These are phyloP conservation scores for Dolichoris vasculosae DNA, from an alignment of 1,140 invertebrate species.

Conservation along the genomic window DNA sequence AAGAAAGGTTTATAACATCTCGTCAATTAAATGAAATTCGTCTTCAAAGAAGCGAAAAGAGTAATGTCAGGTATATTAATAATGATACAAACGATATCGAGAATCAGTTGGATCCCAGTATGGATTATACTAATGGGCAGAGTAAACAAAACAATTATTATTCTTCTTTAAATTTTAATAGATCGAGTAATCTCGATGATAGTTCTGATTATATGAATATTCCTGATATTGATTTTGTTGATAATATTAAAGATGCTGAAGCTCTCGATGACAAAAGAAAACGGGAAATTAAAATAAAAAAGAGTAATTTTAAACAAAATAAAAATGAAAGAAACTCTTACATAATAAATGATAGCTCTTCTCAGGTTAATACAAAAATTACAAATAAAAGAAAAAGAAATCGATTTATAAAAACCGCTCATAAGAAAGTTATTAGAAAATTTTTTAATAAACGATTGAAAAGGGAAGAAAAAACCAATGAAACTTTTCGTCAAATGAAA, in stretches of 20 bases:
- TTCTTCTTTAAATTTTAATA: slow-evolving; percentile 42
- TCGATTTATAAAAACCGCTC: background rate
- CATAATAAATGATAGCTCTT: background rate
- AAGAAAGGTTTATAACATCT: slow-evolving; percentile 52
- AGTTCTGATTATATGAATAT: slow-evolving; percentile 53
- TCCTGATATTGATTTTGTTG: slow-evolving; percentile 58
- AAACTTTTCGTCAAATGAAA: background rate
- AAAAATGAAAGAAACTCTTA: slow-evolving; percentile 20
- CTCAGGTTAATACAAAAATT: background rate
- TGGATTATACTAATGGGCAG: slow-evolving; percentile 64
- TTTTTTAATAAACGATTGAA: slow-evolving; percentile 32
- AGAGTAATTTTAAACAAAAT: slow-evolving; percentile 40
- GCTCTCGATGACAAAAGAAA: slow-evolving; percentile 44
- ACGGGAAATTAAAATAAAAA: slow-evolving; percentile 27
- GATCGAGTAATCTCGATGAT: slow-evolving; percentile 46
- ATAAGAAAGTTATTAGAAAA: background rate
- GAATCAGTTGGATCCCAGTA: slow-evolving; percentile 59
- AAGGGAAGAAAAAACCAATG: background rate
- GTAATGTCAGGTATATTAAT: slow-evolving; percentile 46
- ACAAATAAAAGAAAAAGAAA: background rate
- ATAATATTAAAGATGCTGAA: slow-evolving; percentile 53
- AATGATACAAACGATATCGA: slow-evolving; percentile 51
- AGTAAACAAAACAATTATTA: slow-evolving; percentile 53
- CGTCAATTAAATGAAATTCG: slow-evolving; percentile 59
- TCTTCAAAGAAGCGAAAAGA: slow-evolving; percentile 61